Percentiles rank a stretch among this genome's conserved stretches.
These are phyloP conservation scores for Rallus limicola DNA, from an alignment of 2,113 vertebrate genomes.

Conservation along the genomic window DNA sequence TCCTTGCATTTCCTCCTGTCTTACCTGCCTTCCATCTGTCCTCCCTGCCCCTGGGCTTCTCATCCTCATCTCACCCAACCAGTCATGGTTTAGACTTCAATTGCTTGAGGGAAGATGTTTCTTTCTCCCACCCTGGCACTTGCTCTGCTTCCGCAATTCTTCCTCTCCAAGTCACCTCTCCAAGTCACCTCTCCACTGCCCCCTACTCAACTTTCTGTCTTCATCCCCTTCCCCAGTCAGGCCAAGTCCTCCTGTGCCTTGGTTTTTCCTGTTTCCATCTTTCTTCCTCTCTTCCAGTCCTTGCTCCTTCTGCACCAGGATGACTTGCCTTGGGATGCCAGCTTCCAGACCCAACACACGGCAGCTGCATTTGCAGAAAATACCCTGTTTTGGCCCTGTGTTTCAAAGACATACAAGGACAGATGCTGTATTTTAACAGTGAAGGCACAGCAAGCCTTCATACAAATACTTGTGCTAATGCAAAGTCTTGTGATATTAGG, in stretches of 20 bases:
- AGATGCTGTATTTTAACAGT: neutral
- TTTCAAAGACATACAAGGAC: neutral
- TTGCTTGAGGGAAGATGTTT: neutral
- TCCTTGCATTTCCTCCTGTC: rapidly evolving
- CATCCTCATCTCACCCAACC: neutral
- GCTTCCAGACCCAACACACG: rapidly evolving
- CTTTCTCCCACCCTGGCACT: neutral
- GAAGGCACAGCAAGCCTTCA: neutral
- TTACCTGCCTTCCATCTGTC: neutral
- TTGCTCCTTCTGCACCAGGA: neutral
- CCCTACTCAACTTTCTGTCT: neutral
- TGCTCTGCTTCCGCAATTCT: neutral
- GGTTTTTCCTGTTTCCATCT: neutral
- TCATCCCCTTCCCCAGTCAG: neutral
- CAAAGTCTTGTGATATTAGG: rapidly evolving
- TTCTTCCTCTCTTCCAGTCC: neutral
- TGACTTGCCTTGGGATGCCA: neutral
- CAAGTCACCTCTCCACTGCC: neutral
- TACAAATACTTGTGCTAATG: neutral
- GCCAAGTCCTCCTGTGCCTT: neutral
- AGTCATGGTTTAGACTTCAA: neutral
- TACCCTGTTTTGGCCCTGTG: rapidly evolving
- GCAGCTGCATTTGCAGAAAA: neutral
- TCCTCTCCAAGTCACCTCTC: neutral
- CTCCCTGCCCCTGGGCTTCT: neutral